phyloP scores from a whole-genome alignment of 2,113 vertebrate genomes.

The Trichechus manatus region DNA sequence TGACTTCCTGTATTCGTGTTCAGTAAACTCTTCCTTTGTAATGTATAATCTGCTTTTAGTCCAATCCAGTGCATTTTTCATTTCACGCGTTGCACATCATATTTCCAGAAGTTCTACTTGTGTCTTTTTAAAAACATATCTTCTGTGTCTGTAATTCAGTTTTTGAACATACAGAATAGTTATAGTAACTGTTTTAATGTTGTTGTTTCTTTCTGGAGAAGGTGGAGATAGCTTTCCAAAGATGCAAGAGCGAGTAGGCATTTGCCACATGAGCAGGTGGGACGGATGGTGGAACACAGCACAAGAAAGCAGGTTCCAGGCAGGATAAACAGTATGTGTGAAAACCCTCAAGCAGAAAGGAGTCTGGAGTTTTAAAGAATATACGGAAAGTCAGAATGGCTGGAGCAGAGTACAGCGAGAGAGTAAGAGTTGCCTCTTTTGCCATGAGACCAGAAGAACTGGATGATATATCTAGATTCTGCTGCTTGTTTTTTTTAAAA shows the following conservation, averaged over 20 bases:
- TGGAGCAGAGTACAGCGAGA: not conserved
- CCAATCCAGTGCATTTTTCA: not conserved
- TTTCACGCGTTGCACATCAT: not conserved
- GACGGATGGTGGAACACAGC: not conserved
- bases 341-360: not conserved
- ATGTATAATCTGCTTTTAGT: not conserved
- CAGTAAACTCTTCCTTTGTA: not conserved
- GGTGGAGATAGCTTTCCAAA: not conserved
- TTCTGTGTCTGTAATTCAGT: conserved; percentile 1
- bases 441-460: no score
- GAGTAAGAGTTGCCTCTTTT: no score
- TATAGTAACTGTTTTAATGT: not conserved
- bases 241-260: conserved; percentile 15
- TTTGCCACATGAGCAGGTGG: not conserved
- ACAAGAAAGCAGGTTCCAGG: not conserved
- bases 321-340: not conserved
- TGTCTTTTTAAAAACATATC: not conserved
- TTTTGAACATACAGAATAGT: not conserved
- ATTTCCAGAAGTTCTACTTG: not conserved
- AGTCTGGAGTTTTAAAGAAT: conserved; percentile 13
- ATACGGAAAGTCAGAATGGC: not conserved
- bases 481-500: not conserved
- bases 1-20: not conserved
- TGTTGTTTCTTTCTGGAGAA: not conserved
- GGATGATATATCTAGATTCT: not conserved